Evolutionary conservation across 2,888 invertebrate species (phyloP).

Genomic region (Phalera bucephala): DNA sequence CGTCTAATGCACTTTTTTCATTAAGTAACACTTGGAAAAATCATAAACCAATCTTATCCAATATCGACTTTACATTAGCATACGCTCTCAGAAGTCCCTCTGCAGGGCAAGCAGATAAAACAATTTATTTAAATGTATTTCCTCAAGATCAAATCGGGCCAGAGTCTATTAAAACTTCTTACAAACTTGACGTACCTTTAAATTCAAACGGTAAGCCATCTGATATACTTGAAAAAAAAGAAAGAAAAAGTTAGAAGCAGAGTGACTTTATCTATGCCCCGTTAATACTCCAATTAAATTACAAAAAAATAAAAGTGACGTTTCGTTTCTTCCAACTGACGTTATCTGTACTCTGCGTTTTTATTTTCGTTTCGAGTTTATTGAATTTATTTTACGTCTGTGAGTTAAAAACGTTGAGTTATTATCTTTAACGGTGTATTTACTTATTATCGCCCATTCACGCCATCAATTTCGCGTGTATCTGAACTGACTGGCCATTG

Average conservation of each 20-base stretch:
- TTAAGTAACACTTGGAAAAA: too few relatives aligned
- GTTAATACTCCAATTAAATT: slow-evolving; percentile 79
- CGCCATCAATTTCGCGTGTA: slow-evolving; percentile 53
- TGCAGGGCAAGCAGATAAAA: slow-evolving; percentile 28
- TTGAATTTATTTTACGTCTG: slow-evolving; percentile 38
- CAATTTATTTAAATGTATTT: slow-evolving; percentile 65
- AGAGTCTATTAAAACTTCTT: slow-evolving; percentile 79
- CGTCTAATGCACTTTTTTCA: too few relatives aligned
- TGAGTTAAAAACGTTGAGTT: slow-evolving; percentile 31
- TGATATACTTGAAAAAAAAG: slow-evolving; percentile 64
- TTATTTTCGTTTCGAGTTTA: slow-evolving; percentile 38
- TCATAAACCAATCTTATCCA: slow-evolving; percentile 6
- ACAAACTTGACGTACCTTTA: slow-evolving; percentile 72
- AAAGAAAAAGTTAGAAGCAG: slow-evolving; percentile 45
- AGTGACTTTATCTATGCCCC: slow-evolving; percentile 75
- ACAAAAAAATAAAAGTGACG: slow-evolving; percentile 67
- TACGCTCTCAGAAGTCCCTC: slow-evolving; percentile 3
- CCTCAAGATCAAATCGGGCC: slow-evolving; percentile 68
- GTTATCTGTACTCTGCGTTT: slow-evolving; percentile 39
- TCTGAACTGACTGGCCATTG: slow-evolving; percentile 42
- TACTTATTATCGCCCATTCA: slow-evolving; percentile 29
- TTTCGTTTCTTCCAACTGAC: slow-evolving; percentile 54
- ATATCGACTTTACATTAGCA: slow-evolving; percentile 3
- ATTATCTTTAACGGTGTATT: slow-evolving; percentile 32
- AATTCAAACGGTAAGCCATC: slow-evolving; percentile 81